These are phyloP conservation scores for Ictalurus punctatus DNA, from an alignment of 2,113 vertebrate genomes.

Conservation along the genomic window DNA sequence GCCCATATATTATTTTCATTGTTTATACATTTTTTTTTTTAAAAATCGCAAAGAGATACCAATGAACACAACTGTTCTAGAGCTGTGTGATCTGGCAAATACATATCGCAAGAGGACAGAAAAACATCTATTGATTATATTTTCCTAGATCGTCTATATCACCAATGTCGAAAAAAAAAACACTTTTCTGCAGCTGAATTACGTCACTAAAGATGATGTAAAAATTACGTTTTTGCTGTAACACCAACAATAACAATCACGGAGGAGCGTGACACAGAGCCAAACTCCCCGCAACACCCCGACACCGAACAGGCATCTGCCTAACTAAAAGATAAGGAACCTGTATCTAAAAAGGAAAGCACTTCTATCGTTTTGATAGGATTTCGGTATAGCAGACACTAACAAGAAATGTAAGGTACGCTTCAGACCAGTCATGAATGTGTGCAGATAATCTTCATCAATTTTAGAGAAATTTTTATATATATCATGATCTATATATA, in stretches of 20 bases:
- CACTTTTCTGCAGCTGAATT: not conserved
- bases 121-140: not conserved
- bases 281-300: too few species aligned
- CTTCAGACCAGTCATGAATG: too few species aligned
- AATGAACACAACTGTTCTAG: not conserved
- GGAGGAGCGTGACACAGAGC: not conserved
- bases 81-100: not conserved
- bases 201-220: too few species aligned
- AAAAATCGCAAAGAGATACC: not conserved
- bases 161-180: not conserved
- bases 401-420: not conserved
- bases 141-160: not conserved
- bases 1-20: not conserved
- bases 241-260: too few species aligned
- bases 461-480: not conserved
- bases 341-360: not conserved
- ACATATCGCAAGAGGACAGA: not conserved
- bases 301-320: too few species aligned
- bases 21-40: too few species aligned
- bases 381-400: not conserved
- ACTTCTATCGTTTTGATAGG: not conserved
- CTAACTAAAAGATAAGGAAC: not conserved
- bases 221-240: too few species aligned
- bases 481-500: not conserved
- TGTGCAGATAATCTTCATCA: not conserved